Base-by-base conservation (phyloP, 2,888 invertebrate genomes). In the Priocnemis perturbator region DNA sequence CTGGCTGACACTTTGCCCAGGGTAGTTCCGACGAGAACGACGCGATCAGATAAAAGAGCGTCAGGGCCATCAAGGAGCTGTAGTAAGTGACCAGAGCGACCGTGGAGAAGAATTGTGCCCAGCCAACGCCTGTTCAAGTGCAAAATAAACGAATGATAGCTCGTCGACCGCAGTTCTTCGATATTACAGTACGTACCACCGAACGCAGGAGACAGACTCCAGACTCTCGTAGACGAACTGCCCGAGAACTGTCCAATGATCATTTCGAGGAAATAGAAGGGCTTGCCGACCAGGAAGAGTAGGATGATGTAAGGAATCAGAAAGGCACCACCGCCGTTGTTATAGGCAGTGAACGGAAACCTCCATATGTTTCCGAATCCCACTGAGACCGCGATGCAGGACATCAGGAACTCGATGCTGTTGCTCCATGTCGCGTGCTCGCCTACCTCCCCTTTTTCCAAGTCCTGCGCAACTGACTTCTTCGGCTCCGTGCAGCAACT, bases 201-300 rank as follows among this genome's bases (percentile, higher is more conserved):
- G 7, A 86, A 93, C 0, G 93, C 92, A 0, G 97, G 97, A 0
- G 91, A 91, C 68, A 93, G 88, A 69, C 89, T 90, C 91, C 94
- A 94, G 44, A 96, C 92, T 86, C 93, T 94, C 0, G 96, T 93
- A 1, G 94, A 94, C 68, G 96, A 96, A 77, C 93, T 92, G 66
- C 95, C 94, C 64, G 94, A 93, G 85, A 96, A 97, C 88, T 97
- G 97, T 9, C 97, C 97, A 17, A 97, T 86, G 5, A 93, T 91
- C 91, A 96, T 94, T 89, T 97, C 97, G 85, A 97, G 90, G 86
- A 95, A 96, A 87, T 97, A 96, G 90, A 97, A 92, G 0, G 96
- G 96, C 74, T 95, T 93, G 60, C 95, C 95, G 70, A 94, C 92
- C 61, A 94, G 84, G 26, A 93, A 89, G n/a, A 94, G 87, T 0